These are phyloP conservation scores for Aspidapion aeneum DNA, from an alignment of 2,888 invertebrate genomes.

Conservation along the genomic window DNA sequence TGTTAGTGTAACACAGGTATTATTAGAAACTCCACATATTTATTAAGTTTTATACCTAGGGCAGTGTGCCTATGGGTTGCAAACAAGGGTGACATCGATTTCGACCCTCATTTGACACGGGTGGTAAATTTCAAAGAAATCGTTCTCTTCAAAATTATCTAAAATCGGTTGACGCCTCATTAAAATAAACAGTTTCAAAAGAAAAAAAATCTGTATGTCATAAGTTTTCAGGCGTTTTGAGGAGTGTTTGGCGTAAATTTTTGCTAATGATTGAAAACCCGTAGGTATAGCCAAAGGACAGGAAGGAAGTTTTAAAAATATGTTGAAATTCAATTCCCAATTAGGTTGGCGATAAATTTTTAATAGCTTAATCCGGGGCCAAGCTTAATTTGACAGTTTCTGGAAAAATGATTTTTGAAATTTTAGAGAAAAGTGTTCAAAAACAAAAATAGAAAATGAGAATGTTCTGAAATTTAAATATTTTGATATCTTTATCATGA, in stretches of 20 bases:
- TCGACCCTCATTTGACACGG: conserved; percentile 28
- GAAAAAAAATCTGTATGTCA: neutral
- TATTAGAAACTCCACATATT: neutral
- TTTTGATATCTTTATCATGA: too few species aligned
- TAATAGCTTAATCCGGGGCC: neutral
- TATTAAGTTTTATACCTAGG: conserved; percentile 16
- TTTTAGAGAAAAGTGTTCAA: too few species aligned
- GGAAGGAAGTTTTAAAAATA: too few species aligned
- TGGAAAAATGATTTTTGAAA: too few species aligned
- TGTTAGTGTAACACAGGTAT: too few species aligned
- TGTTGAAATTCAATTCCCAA: neutral
- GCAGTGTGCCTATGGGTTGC: too few species aligned
- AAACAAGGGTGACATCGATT: conserved; percentile 34
- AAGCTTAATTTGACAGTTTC: neutral
- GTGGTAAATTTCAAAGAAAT: conserved; percentile 18
- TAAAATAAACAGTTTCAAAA: too few species aligned
- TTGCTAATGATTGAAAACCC: neutral
- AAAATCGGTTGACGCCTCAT: neutral
- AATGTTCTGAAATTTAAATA: too few species aligned
- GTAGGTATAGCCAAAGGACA: too few species aligned
- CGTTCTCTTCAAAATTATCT: neutral
- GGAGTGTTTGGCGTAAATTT: neutral
- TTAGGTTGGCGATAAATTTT: neutral
- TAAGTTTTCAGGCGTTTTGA: too few species aligned
- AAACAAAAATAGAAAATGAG: too few species aligned